phyloP scores from a whole-genome alignment of 2,888 invertebrate species.

The Diaphora mendica region DNA sequence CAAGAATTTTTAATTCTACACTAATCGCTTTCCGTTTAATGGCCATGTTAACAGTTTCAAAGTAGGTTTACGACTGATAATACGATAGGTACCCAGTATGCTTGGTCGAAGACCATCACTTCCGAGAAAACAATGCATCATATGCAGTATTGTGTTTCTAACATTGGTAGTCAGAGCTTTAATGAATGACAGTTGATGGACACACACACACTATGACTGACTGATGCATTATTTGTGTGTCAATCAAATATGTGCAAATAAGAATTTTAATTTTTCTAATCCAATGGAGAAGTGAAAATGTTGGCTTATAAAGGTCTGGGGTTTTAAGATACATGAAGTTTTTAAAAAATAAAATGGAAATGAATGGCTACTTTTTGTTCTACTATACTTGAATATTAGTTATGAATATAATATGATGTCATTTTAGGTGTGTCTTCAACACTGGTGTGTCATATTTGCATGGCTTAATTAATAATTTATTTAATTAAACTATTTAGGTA shows the following conservation, averaged over 20 bases:
- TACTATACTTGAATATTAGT: background rate
- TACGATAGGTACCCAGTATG: no score
- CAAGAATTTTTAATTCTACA: no score
- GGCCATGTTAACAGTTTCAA: no score
- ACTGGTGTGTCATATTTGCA: background rate
- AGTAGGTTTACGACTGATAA: no score
- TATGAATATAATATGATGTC: conserved; percentile 19
- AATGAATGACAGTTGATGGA: background rate
- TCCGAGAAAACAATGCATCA: no score
- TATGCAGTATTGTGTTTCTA: no score
- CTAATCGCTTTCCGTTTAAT: no score
- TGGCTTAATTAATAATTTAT: background rate
- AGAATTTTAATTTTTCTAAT: no score
- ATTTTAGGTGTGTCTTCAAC: conserved; percentile 10
- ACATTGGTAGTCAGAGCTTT: background rate
- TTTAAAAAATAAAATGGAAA: background rate
- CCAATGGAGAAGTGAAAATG: background rate
- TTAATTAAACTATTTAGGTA: background rate
- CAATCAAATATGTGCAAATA: background rate
- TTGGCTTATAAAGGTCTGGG: no score
- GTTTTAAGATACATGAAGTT: no score
- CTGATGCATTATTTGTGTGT: background rate
- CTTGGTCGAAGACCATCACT: no score
- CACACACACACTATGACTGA: background rate
- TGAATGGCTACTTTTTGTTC: background rate